Evolutionary conservation across 2,888 invertebrate species (phyloP), one percentile per base, ranked within the genome.

Genomic region (Hydroisotoma schaefferi): DNA sequence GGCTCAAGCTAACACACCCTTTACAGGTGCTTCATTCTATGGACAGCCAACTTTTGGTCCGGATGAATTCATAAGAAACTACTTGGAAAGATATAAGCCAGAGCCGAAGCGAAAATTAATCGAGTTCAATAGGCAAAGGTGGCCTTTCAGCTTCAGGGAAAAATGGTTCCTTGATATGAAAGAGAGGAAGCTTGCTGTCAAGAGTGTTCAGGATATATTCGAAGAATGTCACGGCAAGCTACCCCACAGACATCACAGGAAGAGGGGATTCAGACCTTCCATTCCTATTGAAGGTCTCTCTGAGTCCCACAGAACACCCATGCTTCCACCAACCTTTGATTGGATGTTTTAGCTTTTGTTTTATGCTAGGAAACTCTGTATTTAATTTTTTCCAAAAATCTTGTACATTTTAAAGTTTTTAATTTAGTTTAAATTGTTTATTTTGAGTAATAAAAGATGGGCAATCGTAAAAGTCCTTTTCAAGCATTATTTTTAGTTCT

Each of bases 271-370:
- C n/a, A 20, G 20, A 4, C 40, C 5, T 15, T 5, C 20, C n/a
- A 15, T 4, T 20, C 5, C 5, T 5, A 40, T 15, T 5, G n/a
- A 15, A 4, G 40, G 5, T 5, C n/a, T 18, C n/a, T 15, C n/a
- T 5, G 15, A 18, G 5, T 40, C 4, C 20, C n/a, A 8, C 40
- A 40, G 5, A 20, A 5, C 5, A 4, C 40, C 40, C n/a, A 5
- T 40, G 20, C n/a, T 40, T 15, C 40, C 40, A 5, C 8, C 5
- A 10, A 40, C 40, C 3, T 8, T 18, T 40, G 8, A 15, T 4
- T 40, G 40, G 40, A 40, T 40, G 40, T 40, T 18, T 40, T 40
- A 15, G n/a, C n/a, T n/a, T n/a, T n/a, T n/a, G n/a, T n/a, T n/a
- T n/a, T n/a, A n/a, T n/a, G n/a, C n/a, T n/a, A n/a, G n/a, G n/a